Conservation (phyloP, 53 echinoderm and acorn worm species). For the Arbacia lixula region DNA sequence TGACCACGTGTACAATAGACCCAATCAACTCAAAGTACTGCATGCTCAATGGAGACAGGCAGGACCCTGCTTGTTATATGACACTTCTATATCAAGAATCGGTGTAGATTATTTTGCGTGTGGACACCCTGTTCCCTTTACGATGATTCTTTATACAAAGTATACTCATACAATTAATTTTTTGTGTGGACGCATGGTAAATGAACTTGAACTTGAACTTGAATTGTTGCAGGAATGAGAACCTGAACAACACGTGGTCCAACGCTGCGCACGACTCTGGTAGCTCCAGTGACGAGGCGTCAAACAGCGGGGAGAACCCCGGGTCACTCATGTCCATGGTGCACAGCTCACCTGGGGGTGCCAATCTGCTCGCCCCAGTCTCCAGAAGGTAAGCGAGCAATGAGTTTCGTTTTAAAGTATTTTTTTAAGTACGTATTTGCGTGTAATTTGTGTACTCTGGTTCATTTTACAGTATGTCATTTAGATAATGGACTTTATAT, state of each 20-base stretch:
- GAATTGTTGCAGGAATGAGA: constrained; percentile 26
- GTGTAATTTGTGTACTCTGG: no score
- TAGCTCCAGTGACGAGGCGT: constrained; percentile 94
- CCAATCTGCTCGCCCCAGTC: constrained; percentile 85
- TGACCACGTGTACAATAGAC: no score
- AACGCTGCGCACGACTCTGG: constrained; percentile 83
- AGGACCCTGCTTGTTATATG: no score
- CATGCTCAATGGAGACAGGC: no score
- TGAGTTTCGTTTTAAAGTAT: no score
- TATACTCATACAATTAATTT: neutral
- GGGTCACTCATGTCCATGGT: constrained; percentile 72
- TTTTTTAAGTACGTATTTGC: no score
- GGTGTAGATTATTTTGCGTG: neutral
- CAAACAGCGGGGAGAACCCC: constrained; percentile 84
- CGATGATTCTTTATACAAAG: neutral
- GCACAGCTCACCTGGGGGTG: constrained; percentile 71
- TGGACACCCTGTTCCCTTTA: neutral
- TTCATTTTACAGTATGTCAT: no score
- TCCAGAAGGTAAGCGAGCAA: constrained; percentile 77
- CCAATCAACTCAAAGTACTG: no score
- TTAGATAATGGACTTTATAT: no score
- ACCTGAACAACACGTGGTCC: constrained; percentile 77
- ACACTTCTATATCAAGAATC: no score
- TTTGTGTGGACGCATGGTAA: neutral
- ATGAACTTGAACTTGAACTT: neutral